Conservation (phyloP, 2,888 invertebrate species). For the Andrena flavipes region DNA sequence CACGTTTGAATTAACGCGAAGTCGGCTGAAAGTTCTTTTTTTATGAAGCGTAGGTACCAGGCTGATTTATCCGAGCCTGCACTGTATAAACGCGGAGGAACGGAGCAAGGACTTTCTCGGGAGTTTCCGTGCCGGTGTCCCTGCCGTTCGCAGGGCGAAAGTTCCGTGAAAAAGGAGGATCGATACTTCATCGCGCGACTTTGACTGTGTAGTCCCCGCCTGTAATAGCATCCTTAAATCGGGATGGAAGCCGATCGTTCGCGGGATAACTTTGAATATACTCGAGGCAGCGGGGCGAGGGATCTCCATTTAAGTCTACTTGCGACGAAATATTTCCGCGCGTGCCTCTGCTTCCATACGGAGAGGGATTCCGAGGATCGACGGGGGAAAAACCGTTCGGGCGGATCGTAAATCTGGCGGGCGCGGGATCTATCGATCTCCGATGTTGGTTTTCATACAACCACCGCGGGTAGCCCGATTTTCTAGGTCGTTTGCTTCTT, state of each 20-base stretch:
- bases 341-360: neutral
- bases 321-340: neutral
- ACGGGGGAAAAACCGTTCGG: neutral
- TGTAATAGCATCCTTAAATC: slow-evolving; percentile 37
- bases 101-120: slow-evolving; percentile 6
- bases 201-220: neutral
- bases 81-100: slow-evolving; percentile 3
- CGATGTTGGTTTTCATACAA: slow-evolving; percentile 7
- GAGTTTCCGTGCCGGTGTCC: neutral
- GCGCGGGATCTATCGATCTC: neutral
- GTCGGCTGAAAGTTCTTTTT: neutral
- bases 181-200: slow-evolving; percentile 24
- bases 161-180: slow-evolving; percentile 12
- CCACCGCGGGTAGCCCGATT: slow-evolving; percentile 5
- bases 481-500: slow-evolving; percentile 24
- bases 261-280: neutral
- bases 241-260: neutral
- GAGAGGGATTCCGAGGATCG: neutral
- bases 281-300: neutral
- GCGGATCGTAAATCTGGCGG: slow-evolving; percentile 11
- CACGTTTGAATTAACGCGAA: slow-evolving; percentile 3
- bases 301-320: neutral
- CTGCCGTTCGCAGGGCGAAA: neutral
- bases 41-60: no score
- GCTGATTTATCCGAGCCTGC: neutral